phyloP scores from a whole-genome alignment of 2,888 invertebrate species.

The Pemphredon lugubris region DNA sequence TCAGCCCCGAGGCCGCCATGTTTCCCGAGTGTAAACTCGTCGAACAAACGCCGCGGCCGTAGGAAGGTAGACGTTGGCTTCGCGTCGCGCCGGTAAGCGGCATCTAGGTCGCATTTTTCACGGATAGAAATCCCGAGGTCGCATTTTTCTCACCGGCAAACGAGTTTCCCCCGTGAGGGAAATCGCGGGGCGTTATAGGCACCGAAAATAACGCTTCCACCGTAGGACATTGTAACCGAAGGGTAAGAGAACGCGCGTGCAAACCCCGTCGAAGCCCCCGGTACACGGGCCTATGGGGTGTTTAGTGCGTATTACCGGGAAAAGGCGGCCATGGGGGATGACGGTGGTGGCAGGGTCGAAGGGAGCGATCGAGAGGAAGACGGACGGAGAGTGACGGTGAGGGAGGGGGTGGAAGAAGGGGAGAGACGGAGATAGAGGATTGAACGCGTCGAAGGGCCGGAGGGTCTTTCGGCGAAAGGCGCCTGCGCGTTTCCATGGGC shows the following conservation, averaged over 20 bases:
- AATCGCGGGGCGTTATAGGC: too few relatives aligned
- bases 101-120: too few relatives aligned
- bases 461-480: constrained; percentile 66
- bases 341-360: constrained; percentile 49
- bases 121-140: too few relatives aligned
- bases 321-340: constrained; percentile 71
- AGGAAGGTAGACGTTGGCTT: too few relatives aligned
- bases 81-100: too few relatives aligned
- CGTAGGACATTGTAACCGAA: constrained; percentile 39
- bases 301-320: constrained; percentile 79
- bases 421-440: constrained; percentile 47
- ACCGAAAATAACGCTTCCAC: neutral
- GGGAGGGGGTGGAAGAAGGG: constrained; percentile 27
- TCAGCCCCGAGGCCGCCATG: too few relatives aligned
- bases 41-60: too few relatives aligned
- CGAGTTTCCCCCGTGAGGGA: too few relatives aligned
- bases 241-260: constrained; percentile 74
- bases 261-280: constrained; percentile 68
- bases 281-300: constrained; percentile 77
- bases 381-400: constrained; percentile 32
- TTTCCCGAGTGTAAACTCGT: too few relatives aligned
- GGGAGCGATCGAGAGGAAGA: constrained; percentile 41
- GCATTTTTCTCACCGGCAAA: too few relatives aligned
- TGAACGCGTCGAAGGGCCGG: constrained; percentile 73
- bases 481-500: constrained; percentile 80